phyloP scores from a whole-genome alignment of 2,797 vertebrate genomes.

The Enteromius mattozi region DNA sequence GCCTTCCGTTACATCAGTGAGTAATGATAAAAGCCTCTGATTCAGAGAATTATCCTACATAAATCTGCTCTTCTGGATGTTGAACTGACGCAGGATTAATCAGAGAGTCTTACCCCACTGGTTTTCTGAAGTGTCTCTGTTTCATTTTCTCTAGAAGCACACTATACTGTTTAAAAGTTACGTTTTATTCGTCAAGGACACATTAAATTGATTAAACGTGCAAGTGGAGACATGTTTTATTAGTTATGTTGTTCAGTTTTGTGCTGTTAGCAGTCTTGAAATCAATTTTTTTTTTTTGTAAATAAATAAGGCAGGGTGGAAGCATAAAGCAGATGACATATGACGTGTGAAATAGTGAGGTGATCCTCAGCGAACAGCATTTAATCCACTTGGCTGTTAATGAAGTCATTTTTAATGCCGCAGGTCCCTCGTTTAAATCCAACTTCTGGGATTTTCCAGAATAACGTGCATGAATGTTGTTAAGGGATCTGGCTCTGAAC shows the following conservation, averaged over 20 bases:
- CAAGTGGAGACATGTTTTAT: not conserved
- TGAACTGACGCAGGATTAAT: not conserved
- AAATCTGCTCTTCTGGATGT: not conserved
- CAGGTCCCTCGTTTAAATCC: constrained; percentile 52
- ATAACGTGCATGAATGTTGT: constrained; percentile 76
- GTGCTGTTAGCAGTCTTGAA: not conserved
- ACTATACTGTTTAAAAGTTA: not conserved
- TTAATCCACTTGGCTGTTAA: not conserved
- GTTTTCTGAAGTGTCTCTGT: not conserved
- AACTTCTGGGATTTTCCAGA: constrained; percentile 68
- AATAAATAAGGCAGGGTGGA: not conserved
- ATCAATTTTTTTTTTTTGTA: not conserved
- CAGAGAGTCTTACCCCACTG: not conserved
- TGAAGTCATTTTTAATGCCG: constrained; percentile 35
- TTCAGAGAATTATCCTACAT: not conserved
- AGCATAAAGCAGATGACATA: not conserved
- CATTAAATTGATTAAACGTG: not conserved
- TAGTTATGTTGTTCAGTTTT: not conserved
- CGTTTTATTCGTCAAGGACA: not conserved
- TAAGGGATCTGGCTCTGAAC: constrained; percentile 69
- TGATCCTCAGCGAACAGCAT: not conserved
- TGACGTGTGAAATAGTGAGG: not conserved
- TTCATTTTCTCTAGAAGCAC: not conserved
- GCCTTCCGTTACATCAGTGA: not conserved
- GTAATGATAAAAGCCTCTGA: not conserved